Evolutionary conservation across 1,140 invertebrate genomes (phyloP).

Genomic region (Heliconius hermathena): DNA sequence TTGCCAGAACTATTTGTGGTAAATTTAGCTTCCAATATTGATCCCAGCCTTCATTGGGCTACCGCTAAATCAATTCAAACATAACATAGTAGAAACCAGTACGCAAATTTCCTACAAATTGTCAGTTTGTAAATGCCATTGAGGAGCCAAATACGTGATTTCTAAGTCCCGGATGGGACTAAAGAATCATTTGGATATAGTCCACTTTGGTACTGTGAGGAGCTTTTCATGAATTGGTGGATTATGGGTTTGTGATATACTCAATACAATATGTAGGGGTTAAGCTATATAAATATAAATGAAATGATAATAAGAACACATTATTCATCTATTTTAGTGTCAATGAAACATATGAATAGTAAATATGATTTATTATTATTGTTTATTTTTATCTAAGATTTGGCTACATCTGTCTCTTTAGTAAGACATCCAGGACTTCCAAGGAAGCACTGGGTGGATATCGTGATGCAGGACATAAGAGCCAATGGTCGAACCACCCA

Average conservation of each 20-base stretch:
- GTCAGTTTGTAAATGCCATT: constrained; percentile 3
- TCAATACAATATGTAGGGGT: no score
- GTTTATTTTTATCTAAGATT: no score
- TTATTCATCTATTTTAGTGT: no score
- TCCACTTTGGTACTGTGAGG: background rate
- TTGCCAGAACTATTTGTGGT: background rate
- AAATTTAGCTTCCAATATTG: constrained; percentile 8
- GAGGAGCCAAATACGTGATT: background rate
- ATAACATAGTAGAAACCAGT: constrained; percentile 2
- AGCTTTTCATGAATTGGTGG: background rate
- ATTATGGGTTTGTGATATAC: background rate
- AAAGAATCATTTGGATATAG: background rate
- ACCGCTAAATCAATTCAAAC: constrained; percentile 14
- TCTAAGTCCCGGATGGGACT: background rate
- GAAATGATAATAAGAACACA: no score
- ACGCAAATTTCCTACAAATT: constrained; percentile 9
- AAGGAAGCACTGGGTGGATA: no score
- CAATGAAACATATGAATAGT: no score
- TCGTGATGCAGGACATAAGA: no score
- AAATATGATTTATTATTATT: no score
- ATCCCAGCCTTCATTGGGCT: background rate
- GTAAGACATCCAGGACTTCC: no score
- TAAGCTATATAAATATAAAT: no score
- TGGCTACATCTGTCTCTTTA: no score
- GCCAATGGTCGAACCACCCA: no score